Base-by-base conservation (phyloP, 2,797 vertebrate genomes). In the Staurois parvus region DNA sequence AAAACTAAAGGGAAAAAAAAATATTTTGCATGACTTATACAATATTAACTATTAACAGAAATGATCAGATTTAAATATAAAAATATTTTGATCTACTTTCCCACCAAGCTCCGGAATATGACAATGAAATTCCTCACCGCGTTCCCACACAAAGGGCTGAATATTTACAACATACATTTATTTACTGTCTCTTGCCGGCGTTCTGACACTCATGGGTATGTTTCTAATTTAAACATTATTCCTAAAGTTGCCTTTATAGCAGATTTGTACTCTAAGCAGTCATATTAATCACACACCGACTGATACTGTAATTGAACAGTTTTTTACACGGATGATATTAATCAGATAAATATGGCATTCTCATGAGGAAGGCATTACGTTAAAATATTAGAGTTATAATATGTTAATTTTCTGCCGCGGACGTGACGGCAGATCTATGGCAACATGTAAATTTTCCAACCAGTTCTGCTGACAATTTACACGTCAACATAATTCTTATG, bases 381-480 rank as follows among this genome's bases (percentile, higher is more conserved):
- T 95, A 94, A 95, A 95, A 95, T 95, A 95, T 95, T 94, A 94
- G 91, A 32, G 66, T 93, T 93, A 92, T 94, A 94, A 93, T 94
- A 94, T 94, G 94, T 94, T 95, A 95, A 95, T 95, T 94, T 81
- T 93, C 92, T 93, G 37, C 90, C 91, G 92, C 92, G 91, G 90
- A 90, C 94, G 89, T 1, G 85, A 91, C 91, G 56, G 82, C 89
- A 91, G 93, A 94, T 93, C 92, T 94, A 93, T 90, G 91, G 90
- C 92, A 90, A 92, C 91, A 94, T 93, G 92, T 94, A 94, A 93
- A 95, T 94, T 94, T 81, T 91, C 89, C 89, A 86, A 91, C 91
- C 92, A 92, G 93, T 93, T 93, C 88, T 89, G 88, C 93, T 94
- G 94, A 95, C 94, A 94, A 93, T 94, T 94, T 92, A 92, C 90